These are phyloP conservation scores for Ischnura elegans DNA, from an alignment of 2,888 invertebrate species.

Conservation along the genomic window DNA sequence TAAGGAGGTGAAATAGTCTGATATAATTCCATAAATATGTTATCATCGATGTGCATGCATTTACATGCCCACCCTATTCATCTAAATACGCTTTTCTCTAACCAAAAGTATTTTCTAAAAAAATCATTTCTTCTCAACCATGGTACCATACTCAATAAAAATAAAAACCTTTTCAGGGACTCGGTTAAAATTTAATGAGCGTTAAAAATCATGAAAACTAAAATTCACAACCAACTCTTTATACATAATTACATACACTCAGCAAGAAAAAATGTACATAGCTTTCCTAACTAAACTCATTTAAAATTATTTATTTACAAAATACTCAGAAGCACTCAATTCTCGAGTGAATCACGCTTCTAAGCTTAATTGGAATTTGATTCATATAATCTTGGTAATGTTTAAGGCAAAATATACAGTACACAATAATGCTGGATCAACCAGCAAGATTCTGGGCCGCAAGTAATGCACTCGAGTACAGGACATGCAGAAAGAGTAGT, in stretches of 20 bases:
- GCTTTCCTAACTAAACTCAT: constrained; percentile 64
- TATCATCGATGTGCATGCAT: constrained; percentile 48
- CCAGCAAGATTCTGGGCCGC: constrained; percentile 62
- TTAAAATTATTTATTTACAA: constrained; percentile 68
- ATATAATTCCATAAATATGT: constrained; percentile 55
- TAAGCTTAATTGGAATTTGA: constrained; percentile 65
- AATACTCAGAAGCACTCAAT: constrained; percentile 53
- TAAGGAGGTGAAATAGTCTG: constrained; percentile 61
- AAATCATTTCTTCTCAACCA: constrained; percentile 49
- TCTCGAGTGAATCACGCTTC: constrained; percentile 57
- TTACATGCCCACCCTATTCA: constrained; percentile 42
- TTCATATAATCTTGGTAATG: constrained; percentile 67
- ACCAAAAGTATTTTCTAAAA: constrained; percentile 49
- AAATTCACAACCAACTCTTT: constrained; percentile 66
- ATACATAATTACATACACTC: constrained; percentile 64
- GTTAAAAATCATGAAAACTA: constrained; percentile 52
- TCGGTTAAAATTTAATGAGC: constrained; percentile 42
- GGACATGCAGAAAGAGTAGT: constrained; percentile 63
- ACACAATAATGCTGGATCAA: constrained; percentile 58
- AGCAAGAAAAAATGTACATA: constrained; percentile 66
- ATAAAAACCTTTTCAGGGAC: constrained; percentile 52
- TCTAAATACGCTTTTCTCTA: constrained; percentile 55
- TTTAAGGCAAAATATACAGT: constrained; percentile 67
- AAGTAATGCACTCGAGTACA: constrained; percentile 60
- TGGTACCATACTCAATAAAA: constrained; percentile 56